A percentile compares a stretch with the other conserved stretches of the same genome.
Evolutionary conservation across 2,113 vertebrate species (phyloP).

Genomic region (Datnioides undecimradiatus): DNA sequence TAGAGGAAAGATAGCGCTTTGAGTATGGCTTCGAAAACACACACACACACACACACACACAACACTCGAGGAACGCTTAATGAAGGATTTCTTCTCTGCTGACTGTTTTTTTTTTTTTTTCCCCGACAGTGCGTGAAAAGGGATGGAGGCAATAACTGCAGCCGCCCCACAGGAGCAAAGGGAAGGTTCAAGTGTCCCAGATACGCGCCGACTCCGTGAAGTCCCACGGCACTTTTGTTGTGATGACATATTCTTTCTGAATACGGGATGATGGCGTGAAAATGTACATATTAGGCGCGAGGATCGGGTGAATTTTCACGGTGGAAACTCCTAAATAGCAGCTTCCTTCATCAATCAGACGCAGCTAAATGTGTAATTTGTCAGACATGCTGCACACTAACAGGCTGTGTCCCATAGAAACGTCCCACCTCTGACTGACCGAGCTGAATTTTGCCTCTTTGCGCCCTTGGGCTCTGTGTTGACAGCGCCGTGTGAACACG

Average conservation of each 20-base stretch:
- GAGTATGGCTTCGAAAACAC: conserved; percentile 8
- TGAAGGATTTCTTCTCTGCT: conserved; percentile 37
- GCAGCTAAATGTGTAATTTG: conserved; percentile 8
- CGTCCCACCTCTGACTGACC: conserved; percentile 31
- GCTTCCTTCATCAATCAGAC: not conserved
- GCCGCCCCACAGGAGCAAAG: not conserved
- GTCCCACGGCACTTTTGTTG: not conserved
- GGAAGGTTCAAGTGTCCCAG: not conserved
- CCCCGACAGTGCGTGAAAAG: not conserved
- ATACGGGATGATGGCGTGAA: not conserved
- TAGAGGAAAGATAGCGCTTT: conserved; percentile 17
- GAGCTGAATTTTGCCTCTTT: conserved; percentile 15
- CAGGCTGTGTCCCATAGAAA: not conserved
- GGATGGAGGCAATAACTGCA: conserved; percentile 32
- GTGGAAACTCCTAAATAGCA: not conserved
- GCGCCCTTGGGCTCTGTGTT: conserved; percentile 8
- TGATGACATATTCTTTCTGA: conserved; percentile 5
- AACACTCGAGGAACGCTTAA: conserved; percentile 19
- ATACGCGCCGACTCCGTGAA: not conserved
- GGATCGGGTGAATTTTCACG: not conserved
- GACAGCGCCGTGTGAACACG: conserved; percentile 35
- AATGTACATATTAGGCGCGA: conserved; percentile 2
- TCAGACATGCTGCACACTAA: not conserved
- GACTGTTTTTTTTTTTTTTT: conserved; percentile 19
- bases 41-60: no score